Conservation (phyloP, 2,888 invertebrate genomes). For the Agrotis segetum region DNA sequence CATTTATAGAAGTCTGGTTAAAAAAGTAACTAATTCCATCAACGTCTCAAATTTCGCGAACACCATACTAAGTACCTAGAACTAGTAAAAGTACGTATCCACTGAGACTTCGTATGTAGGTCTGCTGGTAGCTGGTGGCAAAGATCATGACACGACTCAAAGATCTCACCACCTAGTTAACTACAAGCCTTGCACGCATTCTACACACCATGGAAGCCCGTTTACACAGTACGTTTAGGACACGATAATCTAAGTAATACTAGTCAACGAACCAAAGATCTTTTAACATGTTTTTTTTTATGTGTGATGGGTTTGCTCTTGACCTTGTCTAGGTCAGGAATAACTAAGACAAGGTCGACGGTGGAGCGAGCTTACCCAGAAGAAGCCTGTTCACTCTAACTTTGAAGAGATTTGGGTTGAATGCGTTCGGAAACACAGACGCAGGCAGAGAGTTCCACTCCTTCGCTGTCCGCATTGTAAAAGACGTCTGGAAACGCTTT, state of each 20-base stretch:
- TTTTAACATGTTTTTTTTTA: too few species aligned
- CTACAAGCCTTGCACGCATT: constrained; percentile 54
- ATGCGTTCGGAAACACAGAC: too few species aligned
- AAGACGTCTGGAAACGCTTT: too few species aligned
- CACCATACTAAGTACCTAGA: constrained; percentile 11
- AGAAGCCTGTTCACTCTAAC: too few species aligned
- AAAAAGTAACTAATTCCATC: neutral
- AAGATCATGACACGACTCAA: constrained; percentile 63
- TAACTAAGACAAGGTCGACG: too few species aligned
- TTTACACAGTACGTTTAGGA: constrained; percentile 22
- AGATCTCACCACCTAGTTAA: constrained; percentile 60
- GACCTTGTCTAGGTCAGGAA: too few species aligned
- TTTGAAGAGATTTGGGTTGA: too few species aligned
- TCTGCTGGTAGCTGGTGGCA: constrained; percentile 55
- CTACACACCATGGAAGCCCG: constrained; percentile 24
- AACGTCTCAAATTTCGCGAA: neutral
- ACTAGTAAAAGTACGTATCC: neutral
- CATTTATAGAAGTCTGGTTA: too few species aligned
- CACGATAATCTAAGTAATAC: neutral
- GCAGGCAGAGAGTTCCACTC: too few species aligned
- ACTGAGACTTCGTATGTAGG: constrained; percentile 49
- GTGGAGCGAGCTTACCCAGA: too few species aligned
- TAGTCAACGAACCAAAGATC: neutral
- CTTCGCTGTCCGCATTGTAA: too few species aligned
- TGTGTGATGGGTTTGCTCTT: too few species aligned